phyloP scores from a whole-genome alignment of 64 coral and sea anemone species.

The Stichodactyla helianthus region DNA sequence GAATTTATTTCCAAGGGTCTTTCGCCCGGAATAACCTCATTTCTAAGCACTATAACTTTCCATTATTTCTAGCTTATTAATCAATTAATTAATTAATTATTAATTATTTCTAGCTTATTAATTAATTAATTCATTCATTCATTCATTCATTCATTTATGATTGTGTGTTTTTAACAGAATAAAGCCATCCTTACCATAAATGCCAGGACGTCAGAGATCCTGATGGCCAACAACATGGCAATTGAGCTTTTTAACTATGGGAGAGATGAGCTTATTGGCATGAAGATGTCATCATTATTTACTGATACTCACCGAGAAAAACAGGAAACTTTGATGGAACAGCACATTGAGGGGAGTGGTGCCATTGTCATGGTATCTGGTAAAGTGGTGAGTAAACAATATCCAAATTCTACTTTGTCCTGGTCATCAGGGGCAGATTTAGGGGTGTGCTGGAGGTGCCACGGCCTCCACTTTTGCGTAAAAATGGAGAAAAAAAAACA shows the following conservation, averaged over 20 bases:
- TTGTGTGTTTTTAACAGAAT: slow-evolving; percentile 48
- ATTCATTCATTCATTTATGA: background rate
- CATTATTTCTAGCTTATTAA: no score
- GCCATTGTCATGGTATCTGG: slow-evolving; percentile 89
- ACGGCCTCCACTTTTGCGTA: no score
- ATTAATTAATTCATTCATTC: background rate
- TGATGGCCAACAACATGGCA: slow-evolving; percentile 90
- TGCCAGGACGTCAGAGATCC: slow-evolving; percentile 94
- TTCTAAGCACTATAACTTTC: no score
- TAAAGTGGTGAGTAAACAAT: slow-evolving; percentile 79
- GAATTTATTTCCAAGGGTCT: no score
- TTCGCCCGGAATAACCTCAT: no score
- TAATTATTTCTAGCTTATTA: background rate
- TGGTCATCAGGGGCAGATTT: no score
- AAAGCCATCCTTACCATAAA: slow-evolving; percentile 97
- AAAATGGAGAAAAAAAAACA: no score
- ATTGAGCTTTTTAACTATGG: slow-evolving; percentile 80
- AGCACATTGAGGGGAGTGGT: slow-evolving; percentile 88
- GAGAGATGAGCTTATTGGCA: slow-evolving; percentile 79
- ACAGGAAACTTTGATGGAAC: slow-evolving; percentile 87
- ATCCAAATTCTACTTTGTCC: no score
- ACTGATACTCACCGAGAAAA: slow-evolving; percentile 67
- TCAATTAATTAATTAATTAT: no score
- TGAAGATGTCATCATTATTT: slow-evolving; percentile 82
- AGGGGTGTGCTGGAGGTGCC: no score